Conservation (phyloP, 2,113 vertebrate species). For the Catharus fuscescens region DNA sequence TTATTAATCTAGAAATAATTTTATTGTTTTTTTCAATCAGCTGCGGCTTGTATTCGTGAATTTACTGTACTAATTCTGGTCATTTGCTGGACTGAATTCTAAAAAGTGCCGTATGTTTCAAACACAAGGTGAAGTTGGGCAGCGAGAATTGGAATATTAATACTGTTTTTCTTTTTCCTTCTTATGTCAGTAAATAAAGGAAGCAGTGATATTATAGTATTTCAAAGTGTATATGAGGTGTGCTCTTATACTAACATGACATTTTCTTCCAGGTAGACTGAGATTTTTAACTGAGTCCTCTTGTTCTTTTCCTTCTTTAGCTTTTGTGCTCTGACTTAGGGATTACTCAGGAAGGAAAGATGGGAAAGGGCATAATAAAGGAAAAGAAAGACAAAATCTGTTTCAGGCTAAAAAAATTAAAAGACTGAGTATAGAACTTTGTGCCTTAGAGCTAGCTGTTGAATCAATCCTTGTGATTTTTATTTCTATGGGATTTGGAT, state of each 20-base stretch:
- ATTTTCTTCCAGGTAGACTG: neutral
- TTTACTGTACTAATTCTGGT: neutral
- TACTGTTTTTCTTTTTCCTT: neutral
- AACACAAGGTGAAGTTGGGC: neutral
- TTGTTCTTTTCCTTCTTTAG: neutral
- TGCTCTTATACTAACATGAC: neutral
- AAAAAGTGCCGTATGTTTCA: neutral
- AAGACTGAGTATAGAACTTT: neutral
- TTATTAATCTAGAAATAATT: neutral
- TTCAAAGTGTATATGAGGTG: neutral
- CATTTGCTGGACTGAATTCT: neutral
- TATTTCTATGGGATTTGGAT: neutral
- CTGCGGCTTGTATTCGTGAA: too few relatives aligned
- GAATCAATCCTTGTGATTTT: neutral
- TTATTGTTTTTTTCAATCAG: neutral
- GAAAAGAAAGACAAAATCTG: neutral
- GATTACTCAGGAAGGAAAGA: neutral
- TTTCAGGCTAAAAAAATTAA: neutral
- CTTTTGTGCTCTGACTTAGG: neutral
- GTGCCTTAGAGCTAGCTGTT: neutral
- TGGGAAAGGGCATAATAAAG: neutral
- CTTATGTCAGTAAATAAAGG: neutral
- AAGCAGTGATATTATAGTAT: neutral
- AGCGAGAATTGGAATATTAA: neutral
- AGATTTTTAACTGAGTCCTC: neutral